phyloP scores from a whole-genome alignment of 2,888 invertebrate genomes.

The Eremobia ochroleuca region DNA sequence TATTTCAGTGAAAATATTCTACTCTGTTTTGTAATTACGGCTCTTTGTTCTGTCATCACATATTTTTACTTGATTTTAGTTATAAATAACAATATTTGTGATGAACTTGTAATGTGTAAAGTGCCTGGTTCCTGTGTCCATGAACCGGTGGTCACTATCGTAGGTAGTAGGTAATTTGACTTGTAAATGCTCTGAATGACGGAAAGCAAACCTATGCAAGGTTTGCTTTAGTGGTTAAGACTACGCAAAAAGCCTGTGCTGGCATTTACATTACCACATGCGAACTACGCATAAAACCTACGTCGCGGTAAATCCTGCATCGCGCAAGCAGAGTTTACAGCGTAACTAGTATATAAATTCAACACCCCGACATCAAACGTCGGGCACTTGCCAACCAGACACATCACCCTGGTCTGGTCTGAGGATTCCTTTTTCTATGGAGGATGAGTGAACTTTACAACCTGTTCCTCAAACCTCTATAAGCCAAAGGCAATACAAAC shows the following conservation, averaged over 20 bases:
- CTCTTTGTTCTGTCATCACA: slow-evolving; percentile 20
- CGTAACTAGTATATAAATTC: neutral
- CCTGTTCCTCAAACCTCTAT: neutral
- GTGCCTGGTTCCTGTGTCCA: slow-evolving; percentile 1
- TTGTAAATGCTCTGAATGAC: neutral
- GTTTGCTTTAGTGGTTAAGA: neutral
- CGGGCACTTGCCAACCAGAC: too few relatives aligned
- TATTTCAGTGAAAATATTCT: neutral
- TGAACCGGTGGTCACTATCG: neutral
- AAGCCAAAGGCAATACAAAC: too few relatives aligned
- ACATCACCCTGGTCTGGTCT: neutral
- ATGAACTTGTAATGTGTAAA: slow-evolving; percentile 5
- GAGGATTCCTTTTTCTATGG: neutral
- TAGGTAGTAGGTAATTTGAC: neutral
- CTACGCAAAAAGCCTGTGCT: neutral
- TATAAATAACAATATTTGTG: slow-evolving; percentile 17
- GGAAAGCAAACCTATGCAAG: too few relatives aligned
- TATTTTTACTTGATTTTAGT: slow-evolving; percentile 10
- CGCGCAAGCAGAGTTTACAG: too few relatives aligned
- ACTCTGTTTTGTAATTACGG: neutral
- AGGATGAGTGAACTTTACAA: neutral
- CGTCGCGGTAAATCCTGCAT: neutral
- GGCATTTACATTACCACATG: neutral
- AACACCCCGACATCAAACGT: neutral
- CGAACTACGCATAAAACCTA: neutral